Evolutionary conservation across 37 sponge, comb jelly and placozoan genomes (phyloP).

Genomic region (Bolinopsis microptera): DNA sequence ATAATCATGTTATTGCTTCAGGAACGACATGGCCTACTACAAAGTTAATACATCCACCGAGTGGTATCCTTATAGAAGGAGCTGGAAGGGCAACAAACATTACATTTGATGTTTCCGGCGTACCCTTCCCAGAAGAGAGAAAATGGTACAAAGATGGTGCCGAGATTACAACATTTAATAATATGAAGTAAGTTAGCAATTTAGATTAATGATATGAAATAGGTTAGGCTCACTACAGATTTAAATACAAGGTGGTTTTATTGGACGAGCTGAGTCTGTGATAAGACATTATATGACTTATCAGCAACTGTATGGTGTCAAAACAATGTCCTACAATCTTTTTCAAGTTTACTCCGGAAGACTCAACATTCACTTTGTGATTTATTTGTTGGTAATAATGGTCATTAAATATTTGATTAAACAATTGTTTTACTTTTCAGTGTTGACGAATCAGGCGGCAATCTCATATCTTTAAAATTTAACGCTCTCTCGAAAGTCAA

Average conservation of each 20-base stretch:
- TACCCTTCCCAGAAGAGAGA: neutral
- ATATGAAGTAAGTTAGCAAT: constrained; percentile 5
- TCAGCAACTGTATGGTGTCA: no score
- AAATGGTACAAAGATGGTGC: constrained; percentile 19
- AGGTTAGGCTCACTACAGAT: no score
- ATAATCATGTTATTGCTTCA: neutral
- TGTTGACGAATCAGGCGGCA: constrained; percentile 23
- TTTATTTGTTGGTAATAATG: no score
- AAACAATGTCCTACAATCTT: no score
- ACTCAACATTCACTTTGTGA: no score
- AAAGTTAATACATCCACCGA: neutral
- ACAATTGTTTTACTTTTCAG: neutral
- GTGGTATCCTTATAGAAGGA: neutral
- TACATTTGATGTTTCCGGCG: constrained; percentile 9
- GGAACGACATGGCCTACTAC: neutral
- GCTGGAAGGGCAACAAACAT: neutral
- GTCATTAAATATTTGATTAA: no score
- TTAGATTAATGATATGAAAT: neutral
- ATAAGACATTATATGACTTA: no score
- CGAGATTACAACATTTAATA: neutral
- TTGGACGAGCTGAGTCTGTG: no score
- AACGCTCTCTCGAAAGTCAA: neutral
- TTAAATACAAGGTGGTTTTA: no score
- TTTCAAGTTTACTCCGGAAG: no score
- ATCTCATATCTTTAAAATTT: neutral